phyloP scores from a whole-genome alignment of 2,888 invertebrate genomes.

The Disparrhopalites patrizii region DNA sequence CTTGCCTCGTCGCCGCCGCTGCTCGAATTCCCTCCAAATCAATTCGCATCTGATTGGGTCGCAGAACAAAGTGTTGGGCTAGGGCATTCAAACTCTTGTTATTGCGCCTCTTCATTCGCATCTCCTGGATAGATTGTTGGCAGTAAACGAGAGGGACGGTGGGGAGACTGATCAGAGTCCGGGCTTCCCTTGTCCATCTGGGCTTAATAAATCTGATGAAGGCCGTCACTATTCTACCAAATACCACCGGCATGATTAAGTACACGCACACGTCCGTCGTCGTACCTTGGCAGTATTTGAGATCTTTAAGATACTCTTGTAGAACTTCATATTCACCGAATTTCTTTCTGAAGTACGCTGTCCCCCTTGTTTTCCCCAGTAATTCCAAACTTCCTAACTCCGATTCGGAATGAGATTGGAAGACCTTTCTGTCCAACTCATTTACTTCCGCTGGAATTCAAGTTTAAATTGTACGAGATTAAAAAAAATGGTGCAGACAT shows the following conservation, averaged over 20 bases:
- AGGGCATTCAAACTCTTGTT: neutral
- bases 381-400: no score
- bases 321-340: neutral
- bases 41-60: constrained; percentile 5
- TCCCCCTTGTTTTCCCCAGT: neutral
- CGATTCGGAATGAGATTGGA: no score
- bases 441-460: no score
- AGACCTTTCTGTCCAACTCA: no score
- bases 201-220: neutral
- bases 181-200: neutral
- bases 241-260: neutral
- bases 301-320: neutral
- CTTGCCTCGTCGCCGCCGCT: constrained; percentile 7
- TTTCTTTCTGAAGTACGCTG: neutral
- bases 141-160: constrained; percentile 9
- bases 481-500: no score
- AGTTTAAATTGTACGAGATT: no score
- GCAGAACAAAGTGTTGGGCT: neutral
- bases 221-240: neutral
- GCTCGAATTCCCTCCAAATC: constrained; percentile 6
- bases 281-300: neutral
- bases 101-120: neutral
- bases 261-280: neutral
- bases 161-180: neutral
- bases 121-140: neutral